These are phyloP conservation scores for Cephus cinctus DNA, from an alignment of 1,140 invertebrate genomes.

Conservation along the genomic window DNA sequence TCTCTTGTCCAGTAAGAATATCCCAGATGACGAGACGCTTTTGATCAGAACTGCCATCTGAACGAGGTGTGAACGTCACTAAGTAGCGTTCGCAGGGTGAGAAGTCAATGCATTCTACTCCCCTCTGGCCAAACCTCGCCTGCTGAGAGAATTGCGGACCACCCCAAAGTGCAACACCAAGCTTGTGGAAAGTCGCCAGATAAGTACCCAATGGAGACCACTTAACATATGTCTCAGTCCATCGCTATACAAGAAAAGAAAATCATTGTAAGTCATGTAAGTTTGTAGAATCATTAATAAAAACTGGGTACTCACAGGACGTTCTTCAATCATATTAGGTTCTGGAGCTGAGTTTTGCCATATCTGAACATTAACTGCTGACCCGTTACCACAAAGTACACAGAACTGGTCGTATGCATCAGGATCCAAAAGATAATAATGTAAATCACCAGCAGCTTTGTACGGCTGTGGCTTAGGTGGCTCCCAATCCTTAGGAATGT, in stretches of 20 bases:
- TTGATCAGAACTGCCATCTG: slow-evolving; percentile 65
- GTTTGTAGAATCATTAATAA: slow-evolving; percentile 1
- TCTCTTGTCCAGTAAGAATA: slow-evolving; percentile 88
- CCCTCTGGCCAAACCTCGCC: slow-evolving; percentile 85
- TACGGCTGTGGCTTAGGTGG: slow-evolving; percentile 85
- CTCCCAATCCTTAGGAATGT: slow-evolving; percentile 91
- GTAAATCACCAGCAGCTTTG: slow-evolving; percentile 84
- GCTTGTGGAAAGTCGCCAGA: slow-evolving; percentile 91
- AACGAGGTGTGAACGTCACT: slow-evolving; percentile 84
- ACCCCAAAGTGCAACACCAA: slow-evolving; percentile 96
- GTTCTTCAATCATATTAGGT: slow-evolving; percentile 77
- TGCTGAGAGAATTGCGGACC: slow-evolving; percentile 91
- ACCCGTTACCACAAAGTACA: slow-evolving; percentile 79
- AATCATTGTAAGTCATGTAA: neutral
- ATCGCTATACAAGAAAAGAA: slow-evolving; percentile 61
- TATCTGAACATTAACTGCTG: slow-evolving; percentile 76
- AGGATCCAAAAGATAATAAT: slow-evolving; percentile 88
- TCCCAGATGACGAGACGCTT: slow-evolving; percentile 91
- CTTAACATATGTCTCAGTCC: slow-evolving; percentile 93
- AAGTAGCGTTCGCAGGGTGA: slow-evolving; percentile 97
- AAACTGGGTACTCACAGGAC: slow-evolving; percentile 63
- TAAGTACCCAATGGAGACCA: slow-evolving; percentile 98
- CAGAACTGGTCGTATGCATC: slow-evolving; percentile 96
- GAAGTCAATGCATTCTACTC: slow-evolving; percentile 95
- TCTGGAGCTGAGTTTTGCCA: slow-evolving; percentile 91